Evolutionary conservation across 1,140 invertebrate species (phyloP).

Genomic region (Saccostrea echinata): DNA sequence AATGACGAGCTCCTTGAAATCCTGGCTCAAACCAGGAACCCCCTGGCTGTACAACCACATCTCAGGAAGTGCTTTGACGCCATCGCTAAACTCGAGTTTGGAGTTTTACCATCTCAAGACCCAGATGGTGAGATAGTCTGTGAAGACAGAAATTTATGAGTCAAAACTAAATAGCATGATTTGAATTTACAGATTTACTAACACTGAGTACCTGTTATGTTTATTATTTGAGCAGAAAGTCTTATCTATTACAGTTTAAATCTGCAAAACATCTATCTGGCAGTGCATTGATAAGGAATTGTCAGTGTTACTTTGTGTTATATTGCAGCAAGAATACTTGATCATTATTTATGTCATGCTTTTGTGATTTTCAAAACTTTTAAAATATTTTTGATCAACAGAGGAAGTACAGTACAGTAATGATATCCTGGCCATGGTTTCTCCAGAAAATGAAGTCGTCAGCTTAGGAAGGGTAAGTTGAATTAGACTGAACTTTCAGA

Average conservation of each 20-base stretch:
- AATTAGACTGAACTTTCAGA: neutral
- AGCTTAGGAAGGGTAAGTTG: slow-evolving; percentile 84
- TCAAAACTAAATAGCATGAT: no score
- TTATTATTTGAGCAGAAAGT: no score
- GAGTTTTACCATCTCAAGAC: slow-evolving; percentile 79
- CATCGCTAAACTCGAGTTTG: slow-evolving; percentile 86
- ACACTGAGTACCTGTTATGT: no score
- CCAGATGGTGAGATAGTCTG: neutral
- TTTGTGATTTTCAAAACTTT: no score
- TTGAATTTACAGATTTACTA: no score
- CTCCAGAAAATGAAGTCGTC: slow-evolving; percentile 91
- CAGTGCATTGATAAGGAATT: no score
- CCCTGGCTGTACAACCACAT: slow-evolving; percentile 92
- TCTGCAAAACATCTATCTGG: no score
- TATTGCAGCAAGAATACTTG: no score
- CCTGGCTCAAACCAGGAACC: slow-evolving; percentile 87
- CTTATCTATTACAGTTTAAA: no score
- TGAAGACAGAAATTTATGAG: neutral
- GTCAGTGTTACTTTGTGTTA: no score
- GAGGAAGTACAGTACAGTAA: slow-evolving; percentile 82
- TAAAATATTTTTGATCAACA: neutral
- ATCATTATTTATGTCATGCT: no score
- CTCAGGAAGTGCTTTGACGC: slow-evolving; percentile 94
- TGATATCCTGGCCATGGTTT: slow-evolving; percentile 92
- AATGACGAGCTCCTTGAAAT: slow-evolving; percentile 81